Evolutionary conservation across 1,140 invertebrate genomes (phyloP).

Genomic region (Drosophila willistoni): DNA sequence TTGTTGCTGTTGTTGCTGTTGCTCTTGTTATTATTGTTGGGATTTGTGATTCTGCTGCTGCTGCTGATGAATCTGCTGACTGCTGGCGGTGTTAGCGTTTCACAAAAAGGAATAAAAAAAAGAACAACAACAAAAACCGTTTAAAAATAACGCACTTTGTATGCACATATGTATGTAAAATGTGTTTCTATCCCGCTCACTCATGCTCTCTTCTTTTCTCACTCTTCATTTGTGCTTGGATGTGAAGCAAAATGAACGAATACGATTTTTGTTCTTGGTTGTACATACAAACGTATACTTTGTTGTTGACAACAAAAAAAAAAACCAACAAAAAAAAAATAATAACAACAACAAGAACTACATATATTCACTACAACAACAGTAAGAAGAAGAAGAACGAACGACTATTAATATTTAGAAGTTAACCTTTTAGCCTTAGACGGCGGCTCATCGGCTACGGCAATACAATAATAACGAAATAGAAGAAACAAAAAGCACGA

Average conservation of each 20-base stretch:
- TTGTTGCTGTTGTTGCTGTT: too few relatives aligned
- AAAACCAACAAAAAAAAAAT: conserved; percentile 7
- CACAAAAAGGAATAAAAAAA: conserved; percentile 34
- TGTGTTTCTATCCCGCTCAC: not conserved
- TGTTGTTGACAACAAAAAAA: conserved; percentile 66
- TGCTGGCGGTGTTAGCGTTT: conserved; percentile 49
- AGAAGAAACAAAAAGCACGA: conserved; percentile 45
- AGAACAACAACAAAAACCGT: conserved; percentile 36
- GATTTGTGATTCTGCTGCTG: conserved; percentile 1
- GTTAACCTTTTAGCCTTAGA: conserved; percentile 82
- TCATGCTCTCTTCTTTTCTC: not conserved
- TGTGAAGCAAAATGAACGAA: conserved; percentile 21
- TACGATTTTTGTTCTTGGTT: conserved; percentile 47
- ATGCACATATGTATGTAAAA: conserved; percentile 14
- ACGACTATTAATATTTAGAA: conserved; percentile 83
- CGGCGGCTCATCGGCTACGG: conserved; percentile 75
- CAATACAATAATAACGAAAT: conserved; percentile 59
- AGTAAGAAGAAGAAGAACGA: conserved; percentile 16
- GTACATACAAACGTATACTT: conserved; percentile 27
- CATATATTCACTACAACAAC: not conserved
- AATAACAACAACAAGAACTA: not conserved
- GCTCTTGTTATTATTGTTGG: too few relatives aligned
- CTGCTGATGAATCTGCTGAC: conserved; percentile 18
- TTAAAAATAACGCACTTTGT: conserved; percentile 59
- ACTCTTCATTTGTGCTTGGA: not conserved